phyloP scores from a whole-genome alignment of 2,888 invertebrate genomes.

The Scaptomyza reducta region DNA sequence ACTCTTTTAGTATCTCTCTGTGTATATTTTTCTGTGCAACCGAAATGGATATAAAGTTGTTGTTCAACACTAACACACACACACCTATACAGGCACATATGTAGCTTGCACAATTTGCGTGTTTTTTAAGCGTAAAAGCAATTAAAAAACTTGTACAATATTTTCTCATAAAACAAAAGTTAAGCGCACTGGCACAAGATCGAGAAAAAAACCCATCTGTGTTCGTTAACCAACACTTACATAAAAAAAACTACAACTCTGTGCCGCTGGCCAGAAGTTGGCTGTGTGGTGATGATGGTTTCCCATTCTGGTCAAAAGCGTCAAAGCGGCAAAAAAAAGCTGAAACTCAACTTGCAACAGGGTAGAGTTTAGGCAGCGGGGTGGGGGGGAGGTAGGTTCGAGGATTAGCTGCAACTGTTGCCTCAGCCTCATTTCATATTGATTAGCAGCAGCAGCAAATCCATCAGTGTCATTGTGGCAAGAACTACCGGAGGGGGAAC shows the following conservation, averaged over 20 bases:
- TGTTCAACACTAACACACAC: conserved; percentile 35
- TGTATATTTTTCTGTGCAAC: conserved; percentile 15
- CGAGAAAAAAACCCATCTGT: background rate
- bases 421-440: conserved; percentile 71
- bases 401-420: conserved; percentile 16
- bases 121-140: conserved; percentile 65
- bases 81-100: conserved; percentile 2
- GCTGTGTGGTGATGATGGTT: background rate
- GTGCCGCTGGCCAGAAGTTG: conserved; percentile 15
- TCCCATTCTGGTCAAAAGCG: conserved; percentile 35
- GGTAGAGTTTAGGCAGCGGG: background rate
- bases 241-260: conserved; percentile 5
- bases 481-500: conserved; percentile 1
- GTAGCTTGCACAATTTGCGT: conserved; percentile 51
- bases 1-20: too few relatives aligned
- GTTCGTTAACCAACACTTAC: conserved; percentile 49
- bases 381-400: background rate
- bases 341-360: background rate
- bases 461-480: conserved; percentile 76
- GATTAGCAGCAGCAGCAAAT: conserved; percentile 73
- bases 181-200: conserved; percentile 34
- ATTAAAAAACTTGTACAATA: conserved; percentile 71
- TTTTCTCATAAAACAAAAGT: conserved; percentile 73
- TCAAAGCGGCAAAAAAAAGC: conserved; percentile 47
- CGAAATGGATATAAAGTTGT: conserved; percentile 55